phyloP scores from a whole-genome alignment of 2,797 vertebrate genomes.

The Choloepus didactylus region DNA sequence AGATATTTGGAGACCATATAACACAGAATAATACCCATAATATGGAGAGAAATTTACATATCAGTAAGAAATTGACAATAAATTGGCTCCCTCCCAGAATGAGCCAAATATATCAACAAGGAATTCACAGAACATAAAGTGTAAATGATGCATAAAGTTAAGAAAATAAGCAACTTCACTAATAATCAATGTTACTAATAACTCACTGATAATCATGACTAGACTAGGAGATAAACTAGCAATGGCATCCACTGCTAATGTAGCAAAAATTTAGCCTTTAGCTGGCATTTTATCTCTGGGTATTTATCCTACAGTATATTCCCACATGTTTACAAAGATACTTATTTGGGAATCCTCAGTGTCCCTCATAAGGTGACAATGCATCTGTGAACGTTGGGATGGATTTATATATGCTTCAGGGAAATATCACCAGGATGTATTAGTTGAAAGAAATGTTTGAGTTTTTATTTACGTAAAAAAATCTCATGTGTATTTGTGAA shows the following conservation, averaged over 20 bases:
- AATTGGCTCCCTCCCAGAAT: background rate
- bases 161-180: background rate
- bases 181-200: background rate
- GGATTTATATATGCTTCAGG: constrained; percentile 5
- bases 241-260: background rate
- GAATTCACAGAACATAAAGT: background rate
- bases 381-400: background rate
- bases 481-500: background rate
- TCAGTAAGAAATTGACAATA: background rate
- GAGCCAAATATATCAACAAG: background rate
- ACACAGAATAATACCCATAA: background rate
- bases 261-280: background rate
- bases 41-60: background rate
- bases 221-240: background rate
- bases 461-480: constrained; percentile 21
- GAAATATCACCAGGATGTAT: background rate
- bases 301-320: background rate
- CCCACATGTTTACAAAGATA: background rate
- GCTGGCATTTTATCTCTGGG: background rate
- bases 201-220: background rate
- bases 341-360: constrained; percentile 23
- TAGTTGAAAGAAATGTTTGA: background rate
- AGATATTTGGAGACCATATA: background rate
- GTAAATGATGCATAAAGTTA: background rate
- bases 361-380: background rate